Percentiles rank a stretch among this genome's conserved stretches.
These are phyloP conservation scores for Parnassius orleans DNA, from an alignment of 2,888 invertebrate species.

Conservation along the genomic window DNA sequence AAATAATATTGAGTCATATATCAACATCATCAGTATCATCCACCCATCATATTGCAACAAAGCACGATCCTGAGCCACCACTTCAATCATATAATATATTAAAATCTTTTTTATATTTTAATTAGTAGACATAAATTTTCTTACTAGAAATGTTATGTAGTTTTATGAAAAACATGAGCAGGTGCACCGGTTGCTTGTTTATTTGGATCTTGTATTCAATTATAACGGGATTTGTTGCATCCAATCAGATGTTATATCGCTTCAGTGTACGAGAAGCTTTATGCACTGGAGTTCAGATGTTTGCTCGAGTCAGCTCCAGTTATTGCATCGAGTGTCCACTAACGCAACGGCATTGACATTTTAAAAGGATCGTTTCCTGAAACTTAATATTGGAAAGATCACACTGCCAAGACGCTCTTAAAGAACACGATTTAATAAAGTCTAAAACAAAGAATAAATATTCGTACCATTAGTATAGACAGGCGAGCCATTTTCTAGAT, in stretches of 20 bases:
- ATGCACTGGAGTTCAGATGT: neutral
- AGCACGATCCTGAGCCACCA: too few species aligned
- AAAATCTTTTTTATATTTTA: too few species aligned
- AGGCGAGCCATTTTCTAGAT: slow-evolving; percentile 8
- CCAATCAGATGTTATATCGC: neutral
- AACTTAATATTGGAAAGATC: slow-evolving; percentile 40
- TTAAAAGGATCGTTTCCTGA: slow-evolving; percentile 70
- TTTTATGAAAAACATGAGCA: too few species aligned
- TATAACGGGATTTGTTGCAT: too few species aligned
- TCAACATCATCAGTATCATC: too few species aligned
- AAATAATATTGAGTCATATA: too few species aligned
- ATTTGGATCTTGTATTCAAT: too few species aligned
- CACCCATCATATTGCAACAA: too few species aligned
- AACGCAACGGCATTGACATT: slow-evolving; percentile 51
- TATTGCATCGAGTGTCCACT: slow-evolving; percentile 11
- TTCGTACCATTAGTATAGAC: slow-evolving; percentile 9
- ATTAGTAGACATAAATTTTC: too few species aligned
- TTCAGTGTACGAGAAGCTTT: neutral
- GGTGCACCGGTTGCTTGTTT: too few species aligned
- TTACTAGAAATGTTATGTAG: too few species aligned
- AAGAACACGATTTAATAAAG: slow-evolving; percentile 3
- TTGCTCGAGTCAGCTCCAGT: slow-evolving; percentile 7
- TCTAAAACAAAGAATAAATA: slow-evolving; percentile 5
- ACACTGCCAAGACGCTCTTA: slow-evolving; percentile 10
- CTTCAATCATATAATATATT: too few species aligned